Percentiles rank a stretch among this genome's conserved stretches.
phyloP scores from a whole-genome alignment of 2,113 vertebrate genomes.

The Cochlearius cochlearius region DNA sequence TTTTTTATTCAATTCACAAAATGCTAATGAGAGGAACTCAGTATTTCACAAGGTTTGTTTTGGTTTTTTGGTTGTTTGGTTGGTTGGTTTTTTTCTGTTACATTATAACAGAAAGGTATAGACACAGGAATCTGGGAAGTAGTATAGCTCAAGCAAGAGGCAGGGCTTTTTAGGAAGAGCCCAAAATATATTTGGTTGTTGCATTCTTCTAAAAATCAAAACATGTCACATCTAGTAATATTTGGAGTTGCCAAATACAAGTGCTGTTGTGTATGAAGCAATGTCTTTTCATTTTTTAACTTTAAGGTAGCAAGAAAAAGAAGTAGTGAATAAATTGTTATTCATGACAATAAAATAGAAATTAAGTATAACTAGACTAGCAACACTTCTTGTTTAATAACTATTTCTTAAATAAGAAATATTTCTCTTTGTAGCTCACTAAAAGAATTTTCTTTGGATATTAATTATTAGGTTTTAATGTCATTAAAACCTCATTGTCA shows the following conservation, averaged over 20 bases:
- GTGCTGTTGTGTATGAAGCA: background rate
- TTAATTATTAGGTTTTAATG: background rate
- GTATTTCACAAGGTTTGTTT: background rate
- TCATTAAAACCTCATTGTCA: background rate
- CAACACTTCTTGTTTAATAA: background rate
- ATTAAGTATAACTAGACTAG: background rate
- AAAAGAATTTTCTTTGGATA: background rate
- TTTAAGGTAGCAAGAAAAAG: background rate
- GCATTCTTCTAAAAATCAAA: background rate
- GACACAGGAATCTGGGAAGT: background rate
- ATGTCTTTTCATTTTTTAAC: background rate
- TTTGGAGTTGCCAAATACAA: background rate
- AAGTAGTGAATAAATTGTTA: background rate
- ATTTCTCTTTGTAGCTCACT: background rate
- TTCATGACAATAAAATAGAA: background rate
- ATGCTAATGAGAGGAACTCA: background rate
- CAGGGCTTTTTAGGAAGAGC: background rate
- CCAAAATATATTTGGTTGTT: background rate
- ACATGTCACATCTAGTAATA: background rate
- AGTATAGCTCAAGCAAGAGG: background rate
- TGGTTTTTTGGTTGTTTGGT: too few relatives aligned
- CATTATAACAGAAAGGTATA: fast-evolving
- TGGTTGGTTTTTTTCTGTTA: background rate
- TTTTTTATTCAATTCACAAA: background rate
- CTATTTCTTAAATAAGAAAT: background rate